These are phyloP conservation scores for Crenuchus spilurus DNA, from an alignment of 2,797 vertebrate species.

Conservation along the genomic window DNA sequence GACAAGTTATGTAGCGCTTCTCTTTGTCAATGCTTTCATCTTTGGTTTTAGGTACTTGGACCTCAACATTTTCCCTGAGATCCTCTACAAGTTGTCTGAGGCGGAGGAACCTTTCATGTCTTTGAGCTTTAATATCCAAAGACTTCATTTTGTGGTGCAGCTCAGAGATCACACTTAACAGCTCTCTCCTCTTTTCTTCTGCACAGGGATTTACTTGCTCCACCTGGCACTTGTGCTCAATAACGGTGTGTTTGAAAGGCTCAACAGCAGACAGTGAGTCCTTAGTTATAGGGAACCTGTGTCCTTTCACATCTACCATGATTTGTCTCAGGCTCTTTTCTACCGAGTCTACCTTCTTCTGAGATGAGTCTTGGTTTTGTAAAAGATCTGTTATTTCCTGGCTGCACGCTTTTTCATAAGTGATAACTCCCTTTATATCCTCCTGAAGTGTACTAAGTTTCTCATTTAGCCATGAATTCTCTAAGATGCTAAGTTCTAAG, in stretches of 20 bases:
- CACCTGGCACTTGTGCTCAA: constrained; percentile 71
- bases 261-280: constrained; percentile 65
- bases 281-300: constrained; percentile 71
- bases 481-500: constrained; percentile 69
- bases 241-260: constrained; percentile 65
- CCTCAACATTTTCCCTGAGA: constrained; percentile 70
- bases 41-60: constrained; percentile 67
- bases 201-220: constrained; percentile 68
- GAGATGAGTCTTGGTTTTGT: constrained; percentile 57
- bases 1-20: constrained; percentile 68
- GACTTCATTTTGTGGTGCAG: constrained; percentile 71
- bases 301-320: constrained; percentile 64
- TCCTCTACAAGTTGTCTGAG: constrained; percentile 73
- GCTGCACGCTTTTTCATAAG: constrained; percentile 62
- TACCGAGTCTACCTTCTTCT: constrained; percentile 54
- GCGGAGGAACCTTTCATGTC: constrained; percentile 74
- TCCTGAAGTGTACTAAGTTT: constrained; percentile 71
- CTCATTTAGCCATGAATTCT: constrained; percentile 69
- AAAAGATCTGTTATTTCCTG: constrained; percentile 66
- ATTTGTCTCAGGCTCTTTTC: constrained; percentile 73
- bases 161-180: constrained; percentile 66
- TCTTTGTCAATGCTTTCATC: constrained; percentile 52
- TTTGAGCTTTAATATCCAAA: constrained; percentile 67
- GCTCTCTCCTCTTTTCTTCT: constrained; percentile 65
- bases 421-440: constrained; percentile 65